Base-by-base conservation (phyloP, 2,797 vertebrate species). In the Gallirallus australis region DNA sequence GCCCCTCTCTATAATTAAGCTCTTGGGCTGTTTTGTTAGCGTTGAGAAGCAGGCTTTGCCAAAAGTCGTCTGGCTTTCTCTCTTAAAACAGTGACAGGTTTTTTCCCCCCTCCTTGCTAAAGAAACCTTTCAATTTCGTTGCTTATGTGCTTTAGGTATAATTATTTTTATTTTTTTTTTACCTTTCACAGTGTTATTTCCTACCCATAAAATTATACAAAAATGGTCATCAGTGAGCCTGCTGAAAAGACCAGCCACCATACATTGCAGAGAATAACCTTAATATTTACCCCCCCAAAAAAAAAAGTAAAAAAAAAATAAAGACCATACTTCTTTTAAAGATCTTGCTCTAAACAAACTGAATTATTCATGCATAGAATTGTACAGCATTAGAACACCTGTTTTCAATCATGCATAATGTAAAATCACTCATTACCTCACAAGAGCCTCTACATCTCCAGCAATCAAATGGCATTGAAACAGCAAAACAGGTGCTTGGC, bases 381-480 rank as follows among this genome's bases (percentile, higher is more conserved):
- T 98, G 98, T 99, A 98, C 98, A 98, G 98, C 98, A 98, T 99
- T 99, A 97, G 98, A 99, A 99, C 99, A 99, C 99, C 99, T 99
- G 99, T 99, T 99, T 99, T 98, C 98, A 99, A 99, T 99, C 99
- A 99, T 99, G 98, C 98, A 99, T 99, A 98, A 98, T 98, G 97
- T 98, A 98, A 98, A 97, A 98, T 98, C 98, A 98, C 98, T 99
- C 99, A 99, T 99, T 98, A 99, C 99, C 99, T 99, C 99, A 99
- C 98, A 99, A 99, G 99, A 99, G 99, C 98, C 99, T 99, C 98
- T 98, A 98, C 98, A 98, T 98, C 98, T 98, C 98, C 98, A 99
- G 99, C 99, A 99, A 99, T 99, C 99, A 99, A 98, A 99, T 99
- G 97, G 98, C 98, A 99, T 99, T 99, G 99, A 99, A 98, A 98